Conservation (phyloP, 1,140 invertebrate genomes). For the Megalonaias nervosa region DNA sequence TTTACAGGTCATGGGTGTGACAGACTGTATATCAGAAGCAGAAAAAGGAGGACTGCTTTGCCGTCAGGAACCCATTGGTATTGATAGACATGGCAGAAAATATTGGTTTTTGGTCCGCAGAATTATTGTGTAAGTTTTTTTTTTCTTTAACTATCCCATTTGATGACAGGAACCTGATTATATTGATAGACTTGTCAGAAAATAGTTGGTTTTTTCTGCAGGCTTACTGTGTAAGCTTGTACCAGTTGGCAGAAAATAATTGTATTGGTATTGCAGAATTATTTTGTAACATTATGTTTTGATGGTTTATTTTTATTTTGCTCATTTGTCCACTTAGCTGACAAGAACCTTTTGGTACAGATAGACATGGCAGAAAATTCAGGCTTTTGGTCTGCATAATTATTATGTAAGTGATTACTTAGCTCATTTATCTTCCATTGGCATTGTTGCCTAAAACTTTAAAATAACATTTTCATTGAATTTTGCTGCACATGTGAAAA, state of each 20-base stretch:
- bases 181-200: constrained; percentile 93
- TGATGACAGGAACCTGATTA: constrained; percentile 91
- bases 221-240: constrained; percentile 91
- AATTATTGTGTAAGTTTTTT: constrained; percentile 88
- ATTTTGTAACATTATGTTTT: too few relatives aligned
- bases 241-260: too few relatives aligned
- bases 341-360: constrained; percentile 94
- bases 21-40: constrained; percentile 91
- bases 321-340: constrained; percentile 79
- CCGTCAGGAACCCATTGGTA: constrained; percentile 93
- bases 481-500: too few relatives aligned
- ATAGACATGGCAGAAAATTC: constrained; percentile 95
- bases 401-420: constrained; percentile 85
- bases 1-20: constrained; percentile 82
- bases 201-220: constrained; percentile 95
- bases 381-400: constrained; percentile 94
- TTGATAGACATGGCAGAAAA: constrained; percentile 94
- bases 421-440: too few relatives aligned
- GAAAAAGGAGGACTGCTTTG: constrained; percentile 93
- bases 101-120: constrained; percentile 96
- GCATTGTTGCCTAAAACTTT: too few relatives aligned
- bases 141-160: too few relatives aligned
- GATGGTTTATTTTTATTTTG: too few relatives aligned
- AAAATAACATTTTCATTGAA: too few relatives aligned
- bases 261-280: too few relatives aligned